Evolutionary conservation across 1,140 invertebrate genomes (phyloP).

Genomic region (Drosophila oshimai): DNA sequence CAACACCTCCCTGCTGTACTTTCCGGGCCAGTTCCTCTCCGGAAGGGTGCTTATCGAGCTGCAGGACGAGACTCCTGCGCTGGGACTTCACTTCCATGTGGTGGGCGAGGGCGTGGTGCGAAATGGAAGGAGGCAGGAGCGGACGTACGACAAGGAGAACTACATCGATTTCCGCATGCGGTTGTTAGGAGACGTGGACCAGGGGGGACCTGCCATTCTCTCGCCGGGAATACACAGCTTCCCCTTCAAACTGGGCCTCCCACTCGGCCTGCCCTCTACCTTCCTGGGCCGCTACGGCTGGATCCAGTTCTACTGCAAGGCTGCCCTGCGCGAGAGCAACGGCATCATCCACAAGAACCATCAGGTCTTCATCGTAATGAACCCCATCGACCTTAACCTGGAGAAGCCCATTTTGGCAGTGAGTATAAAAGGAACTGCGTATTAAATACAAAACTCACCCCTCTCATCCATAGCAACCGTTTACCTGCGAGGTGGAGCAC

Average conservation of each 20-base stretch:
- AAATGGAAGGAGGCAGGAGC: slow-evolving; percentile 89
- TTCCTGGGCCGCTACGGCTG: slow-evolving; percentile 97
- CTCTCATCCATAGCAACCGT: slow-evolving; percentile 88
- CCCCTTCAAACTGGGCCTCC: slow-evolving; percentile 95
- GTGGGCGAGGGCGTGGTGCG: slow-evolving; percentile 95
- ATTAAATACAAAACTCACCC: no score
- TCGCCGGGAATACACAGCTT: slow-evolving; percentile 97
- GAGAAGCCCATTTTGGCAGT: slow-evolving; percentile 94
- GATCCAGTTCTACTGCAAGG: slow-evolving; percentile 98
- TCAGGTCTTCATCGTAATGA: slow-evolving; percentile 98
- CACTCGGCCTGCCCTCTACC: slow-evolving; percentile 94
- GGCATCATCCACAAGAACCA: slow-evolving; percentile 97
- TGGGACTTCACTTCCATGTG: slow-evolving; percentile 96
- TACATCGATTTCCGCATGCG: slow-evolving; percentile 98
- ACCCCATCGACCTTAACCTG: slow-evolving; percentile 96
- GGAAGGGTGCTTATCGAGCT: slow-evolving; percentile 95
- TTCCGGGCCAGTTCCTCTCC: slow-evolving; percentile 95
- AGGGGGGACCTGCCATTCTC: slow-evolving; percentile 89
- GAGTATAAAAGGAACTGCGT: no score
- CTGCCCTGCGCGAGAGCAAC: slow-evolving; percentile 93
- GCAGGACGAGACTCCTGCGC: slow-evolving; percentile 95
- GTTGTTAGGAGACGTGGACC: slow-evolving; percentile 92
- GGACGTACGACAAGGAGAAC: slow-evolving; percentile 95
- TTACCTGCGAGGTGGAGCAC: slow-evolving; percentile 95
- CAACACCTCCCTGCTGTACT: slow-evolving; percentile 95